Base-by-base conservation (phyloP, 2,888 invertebrate genomes). In the Papilio protenor region DNA sequence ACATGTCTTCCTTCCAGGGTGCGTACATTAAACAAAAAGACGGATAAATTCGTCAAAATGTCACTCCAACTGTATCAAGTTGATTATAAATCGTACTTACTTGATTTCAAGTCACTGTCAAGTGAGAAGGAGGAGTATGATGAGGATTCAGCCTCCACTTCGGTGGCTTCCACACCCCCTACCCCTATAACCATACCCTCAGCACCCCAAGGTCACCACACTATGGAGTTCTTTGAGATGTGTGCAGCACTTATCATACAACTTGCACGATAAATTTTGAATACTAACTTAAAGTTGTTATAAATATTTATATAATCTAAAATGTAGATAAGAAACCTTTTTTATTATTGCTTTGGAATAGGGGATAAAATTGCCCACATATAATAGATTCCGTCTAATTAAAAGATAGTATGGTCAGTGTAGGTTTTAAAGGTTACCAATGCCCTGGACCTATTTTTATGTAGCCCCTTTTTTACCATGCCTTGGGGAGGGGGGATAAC, bases 151-250 rank as follows among this genome's bases (percentile, higher is more conserved):
- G 81, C 86, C 0, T 89, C 91, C 0, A 84, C 88, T 40, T 82
- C 86, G 47, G 85, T 91, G 70, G 82, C 89, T 57, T 81, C 87
- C 16, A 81, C 91, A 40, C 82, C 89, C 3, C 87, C 84, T 3
- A 80, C 84, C 21, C 87, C 91, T 52, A 85, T 91, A 72, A 83
- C 81, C 16, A 85, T 85, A 1, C 81, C 83, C 4, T 77, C 84
- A n/a, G 83, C 82, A 57, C 87, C 89, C 0, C 95, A 95, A 40
- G 98, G 98, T 0, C 99, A 99, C 88, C 99, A 99, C 91, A 99
- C 99, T 1, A 99, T 99, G 98, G 99, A 99, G 94, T 99, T 99
- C 95, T 99, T 99, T 89, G 99, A 99, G 95, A 99, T 99, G 99
- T 99, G 99, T 92, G 99, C 99, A 27, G 98, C 98, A 3, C 96